Evolutionary conservation across 2,797 vertebrate genomes (phyloP).

Genomic region (Brachyrhaphis roseni): DNA sequence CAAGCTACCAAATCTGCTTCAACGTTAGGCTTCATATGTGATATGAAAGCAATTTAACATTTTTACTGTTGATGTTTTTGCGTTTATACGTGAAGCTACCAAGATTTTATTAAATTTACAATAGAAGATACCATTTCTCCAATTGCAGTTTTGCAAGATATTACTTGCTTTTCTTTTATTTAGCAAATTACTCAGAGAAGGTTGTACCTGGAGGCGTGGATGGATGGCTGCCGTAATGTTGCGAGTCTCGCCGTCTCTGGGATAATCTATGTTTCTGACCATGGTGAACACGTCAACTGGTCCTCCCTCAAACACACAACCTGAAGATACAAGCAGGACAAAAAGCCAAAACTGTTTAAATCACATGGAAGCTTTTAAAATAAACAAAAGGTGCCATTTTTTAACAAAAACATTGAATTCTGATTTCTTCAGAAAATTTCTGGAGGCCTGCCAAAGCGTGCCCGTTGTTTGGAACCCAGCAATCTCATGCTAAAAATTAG

Average conservation of each 20-base stretch:
- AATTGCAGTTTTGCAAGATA: neutral
- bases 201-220: conserved; percentile 82
- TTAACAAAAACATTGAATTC: neutral
- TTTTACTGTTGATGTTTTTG: neutral
- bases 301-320: conserved; percentile 79
- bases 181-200: neutral
- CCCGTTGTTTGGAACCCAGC: too few species aligned
- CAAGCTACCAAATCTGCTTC: neutral
- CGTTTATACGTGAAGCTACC: neutral
- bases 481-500: too few species aligned
- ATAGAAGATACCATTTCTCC: neutral
- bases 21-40: neutral
- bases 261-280: conserved; percentile 77
- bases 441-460: too few species aligned
- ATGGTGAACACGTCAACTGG: conserved; percentile 77
- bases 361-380: neutral
- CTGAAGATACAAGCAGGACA: conserved; percentile 50
- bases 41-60: neutral
- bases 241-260: conserved; percentile 68
- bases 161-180: neutral
- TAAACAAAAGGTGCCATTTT: neutral
- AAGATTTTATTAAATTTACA: neutral
- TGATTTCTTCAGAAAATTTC: neutral
- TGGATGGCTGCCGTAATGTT: conserved; percentile 81
- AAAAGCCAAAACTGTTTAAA: neutral